Conservation (phyloP, 2,888 invertebrate genomes). For the Limnephilus lunatus region DNA sequence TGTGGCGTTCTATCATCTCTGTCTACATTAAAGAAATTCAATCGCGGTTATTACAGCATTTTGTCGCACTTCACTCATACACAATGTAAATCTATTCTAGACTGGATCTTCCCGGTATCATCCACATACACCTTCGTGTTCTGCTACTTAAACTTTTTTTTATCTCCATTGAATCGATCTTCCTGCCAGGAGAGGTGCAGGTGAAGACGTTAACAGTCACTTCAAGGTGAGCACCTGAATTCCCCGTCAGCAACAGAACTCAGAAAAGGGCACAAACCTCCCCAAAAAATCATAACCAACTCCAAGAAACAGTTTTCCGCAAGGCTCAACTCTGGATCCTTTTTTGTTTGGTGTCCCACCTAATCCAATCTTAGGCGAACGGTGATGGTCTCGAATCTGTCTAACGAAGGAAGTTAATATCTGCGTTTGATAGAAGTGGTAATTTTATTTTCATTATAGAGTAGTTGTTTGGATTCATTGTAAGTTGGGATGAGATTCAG, state of each 20-base stretch:
- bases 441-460: neutral
- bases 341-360: neutral
- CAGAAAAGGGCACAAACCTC: neutral
- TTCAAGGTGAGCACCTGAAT: constrained; percentile 50
- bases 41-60: no score
- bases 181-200: constrained; percentile 5
- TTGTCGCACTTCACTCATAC: no score
- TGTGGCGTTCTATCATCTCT: no score
- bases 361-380: neutral
- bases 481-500: neutral
- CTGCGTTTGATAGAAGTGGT: neutral
- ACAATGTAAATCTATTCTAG: no score
- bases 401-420: neutral
- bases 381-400: neutral
- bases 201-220: constrained; percentile 50
- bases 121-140: neutral
- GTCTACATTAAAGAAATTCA: no score
- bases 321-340: neutral
- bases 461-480: neutral
- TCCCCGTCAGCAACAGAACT: neutral
- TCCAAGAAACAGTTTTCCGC: neutral
- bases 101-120: neutral
- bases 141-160: neutral
- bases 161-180: neutral
- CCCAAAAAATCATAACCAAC: neutral